These are phyloP conservation scores for Datnioides undecimradiatus DNA, from an alignment of 2,113 vertebrate species.

Conservation along the genomic window DNA sequence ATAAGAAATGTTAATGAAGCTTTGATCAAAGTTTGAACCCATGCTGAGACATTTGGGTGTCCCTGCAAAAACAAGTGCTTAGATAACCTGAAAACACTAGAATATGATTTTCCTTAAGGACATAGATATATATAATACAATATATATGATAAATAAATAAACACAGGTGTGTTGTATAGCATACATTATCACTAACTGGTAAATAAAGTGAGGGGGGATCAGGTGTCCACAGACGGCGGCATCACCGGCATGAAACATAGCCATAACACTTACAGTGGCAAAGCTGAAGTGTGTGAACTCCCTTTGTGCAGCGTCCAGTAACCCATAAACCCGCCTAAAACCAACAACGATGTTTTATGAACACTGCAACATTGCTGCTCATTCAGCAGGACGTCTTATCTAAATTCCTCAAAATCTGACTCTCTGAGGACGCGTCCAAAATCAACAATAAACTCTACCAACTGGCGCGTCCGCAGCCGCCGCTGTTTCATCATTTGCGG, in stretches of 20 bases:
- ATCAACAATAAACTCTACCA: constrained; percentile 21
- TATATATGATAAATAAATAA: background rate
- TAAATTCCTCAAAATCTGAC: constrained; percentile 22
- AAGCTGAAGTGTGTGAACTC: background rate
- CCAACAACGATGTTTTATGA: constrained; percentile 23
- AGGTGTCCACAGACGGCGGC: background rate
- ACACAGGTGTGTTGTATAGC: background rate
- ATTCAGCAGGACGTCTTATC: constrained; percentile 17
- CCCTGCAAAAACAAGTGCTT: background rate
- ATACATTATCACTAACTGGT: background rate
- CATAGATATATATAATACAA: too few species aligned
- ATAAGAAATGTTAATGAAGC: background rate
- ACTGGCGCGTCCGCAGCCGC: constrained; percentile 22
- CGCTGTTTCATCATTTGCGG: constrained; percentile 23
- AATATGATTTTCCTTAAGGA: too few species aligned
- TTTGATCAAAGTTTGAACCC: background rate
- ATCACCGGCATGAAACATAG: background rate
- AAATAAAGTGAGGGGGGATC: background rate
- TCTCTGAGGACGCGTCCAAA: constrained; percentile 18
- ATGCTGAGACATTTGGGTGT: background rate
- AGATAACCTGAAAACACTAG: background rate
- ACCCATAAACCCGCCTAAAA: constrained; percentile 23
- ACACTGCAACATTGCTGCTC: constrained; percentile 12
- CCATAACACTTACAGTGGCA: background rate
- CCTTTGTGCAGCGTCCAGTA: background rate